A percentile compares a stretch with the other conserved stretches of the same genome.
Evolutionary conservation across 2,797 vertebrate genomes (phyloP).

Genomic region (Phyllotis vaccarum): DNA sequence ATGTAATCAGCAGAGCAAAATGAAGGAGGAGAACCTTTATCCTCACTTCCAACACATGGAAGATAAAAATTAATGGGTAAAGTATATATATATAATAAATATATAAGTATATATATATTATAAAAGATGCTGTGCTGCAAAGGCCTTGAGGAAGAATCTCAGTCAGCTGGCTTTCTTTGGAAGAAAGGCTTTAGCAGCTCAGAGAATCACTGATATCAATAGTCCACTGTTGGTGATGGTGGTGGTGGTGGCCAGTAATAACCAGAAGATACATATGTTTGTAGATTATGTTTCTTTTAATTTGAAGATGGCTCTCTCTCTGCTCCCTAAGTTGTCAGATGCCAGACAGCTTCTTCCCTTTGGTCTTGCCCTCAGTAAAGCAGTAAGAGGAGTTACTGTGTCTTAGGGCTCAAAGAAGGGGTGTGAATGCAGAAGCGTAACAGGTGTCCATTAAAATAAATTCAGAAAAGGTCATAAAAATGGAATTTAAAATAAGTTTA

Average conservation of each 20-base stretch:
- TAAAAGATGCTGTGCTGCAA: constrained; percentile 83
- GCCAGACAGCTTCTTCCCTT: neutral
- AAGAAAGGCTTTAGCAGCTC: constrained; percentile 76
- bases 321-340: neutral
- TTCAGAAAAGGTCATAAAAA: neutral
- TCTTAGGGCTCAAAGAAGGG: neutral
- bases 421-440: neutral
- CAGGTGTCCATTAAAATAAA: neutral
- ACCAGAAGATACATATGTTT: constrained; percentile 15
- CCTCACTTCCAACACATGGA: constrained; percentile 68
- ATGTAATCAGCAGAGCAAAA: constrained; percentile 66
- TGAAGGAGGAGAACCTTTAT: constrained; percentile 68
- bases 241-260: neutral
- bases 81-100: no score
- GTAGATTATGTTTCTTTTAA: constrained; percentile 39
- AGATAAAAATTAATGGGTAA: constrained; percentile 81
- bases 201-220: constrained; percentile 77
- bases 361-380: constrained; percentile 37
- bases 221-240: neutral
- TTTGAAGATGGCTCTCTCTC: neutral
- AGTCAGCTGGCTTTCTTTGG: constrained; percentile 78
- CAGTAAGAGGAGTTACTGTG: neutral
- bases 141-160: constrained; percentile 72
- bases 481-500: neutral
- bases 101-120: no score